phyloP scores from a whole-genome alignment of 1,140 invertebrate species.

The Sitobion miscanthi region DNA sequence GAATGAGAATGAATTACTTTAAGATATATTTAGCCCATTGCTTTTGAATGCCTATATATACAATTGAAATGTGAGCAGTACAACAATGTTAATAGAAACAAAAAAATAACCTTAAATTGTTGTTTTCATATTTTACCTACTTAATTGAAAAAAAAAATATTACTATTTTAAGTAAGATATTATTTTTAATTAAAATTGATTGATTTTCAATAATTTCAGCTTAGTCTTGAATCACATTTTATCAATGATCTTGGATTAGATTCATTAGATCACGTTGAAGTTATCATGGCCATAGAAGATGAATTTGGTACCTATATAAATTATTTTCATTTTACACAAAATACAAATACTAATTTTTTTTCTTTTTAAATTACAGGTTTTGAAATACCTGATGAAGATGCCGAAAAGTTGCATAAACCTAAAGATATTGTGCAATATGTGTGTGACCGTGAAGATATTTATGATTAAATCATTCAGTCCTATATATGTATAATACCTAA shows the following conservation, averaged over 20 bases:
- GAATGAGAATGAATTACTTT: neutral
- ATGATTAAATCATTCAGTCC: slow-evolving; percentile 71
- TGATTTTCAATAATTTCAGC: slow-evolving; percentile 66
- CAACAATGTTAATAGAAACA: neutral
- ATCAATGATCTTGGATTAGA: slow-evolving; percentile 96
- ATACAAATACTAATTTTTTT: slow-evolving; percentile 39
- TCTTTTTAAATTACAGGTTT: slow-evolving; percentile 70
- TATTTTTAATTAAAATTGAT: neutral
- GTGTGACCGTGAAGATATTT: slow-evolving; percentile 92
- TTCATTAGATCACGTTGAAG: slow-evolving; percentile 97
- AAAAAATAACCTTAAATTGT: too few species aligned
- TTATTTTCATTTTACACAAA: slow-evolving; percentile 10
- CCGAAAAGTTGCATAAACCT: slow-evolving; percentile 89
- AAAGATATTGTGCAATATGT: slow-evolving; percentile 93
- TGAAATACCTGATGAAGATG: slow-evolving; percentile 97
- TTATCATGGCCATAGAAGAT: slow-evolving; percentile 99
- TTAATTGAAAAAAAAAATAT: neutral
- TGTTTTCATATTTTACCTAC: too few species aligned
- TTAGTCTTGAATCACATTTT: slow-evolving; percentile 91
- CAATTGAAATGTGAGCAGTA: neutral
- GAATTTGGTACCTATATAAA: slow-evolving; percentile 80
- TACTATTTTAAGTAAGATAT: neutral
- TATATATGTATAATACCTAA: neutral
- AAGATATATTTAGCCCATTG: neutral
- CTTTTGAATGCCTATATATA: neutral